phyloP scores from a whole-genome alignment of 2,113 vertebrate genomes.

The Pionites leucogaster region DNA sequence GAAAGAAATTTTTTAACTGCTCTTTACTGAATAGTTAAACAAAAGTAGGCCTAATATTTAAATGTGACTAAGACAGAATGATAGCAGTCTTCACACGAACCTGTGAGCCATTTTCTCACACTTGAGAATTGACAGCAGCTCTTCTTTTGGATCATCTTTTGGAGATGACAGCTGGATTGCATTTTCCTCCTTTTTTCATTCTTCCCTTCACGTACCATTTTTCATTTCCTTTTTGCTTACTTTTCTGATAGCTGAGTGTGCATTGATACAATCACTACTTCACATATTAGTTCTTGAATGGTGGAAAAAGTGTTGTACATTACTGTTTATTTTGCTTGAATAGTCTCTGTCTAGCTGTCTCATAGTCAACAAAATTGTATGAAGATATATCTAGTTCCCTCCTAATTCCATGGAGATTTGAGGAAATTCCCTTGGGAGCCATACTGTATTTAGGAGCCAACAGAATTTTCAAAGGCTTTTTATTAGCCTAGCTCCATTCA shows the following conservation, averaged over 20 bases:
- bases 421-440: neutral
- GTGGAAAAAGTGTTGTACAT: neutral
- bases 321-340: neutral
- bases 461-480: neutral
- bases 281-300: neutral
- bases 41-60: constrained; percentile 30
- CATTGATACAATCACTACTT: neutral
- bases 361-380: neutral
- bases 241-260: neutral
- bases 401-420: neutral
- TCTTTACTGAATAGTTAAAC: constrained; percentile 34
- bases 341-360: neutral
- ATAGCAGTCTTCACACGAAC: neutral
- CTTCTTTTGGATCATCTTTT: neutral
- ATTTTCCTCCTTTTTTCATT: neutral
- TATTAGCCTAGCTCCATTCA: neutral
- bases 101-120: neutral
- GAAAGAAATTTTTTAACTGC: neutral
- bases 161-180: neutral
- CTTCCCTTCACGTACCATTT: neutral
- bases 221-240: constrained; percentile 8
- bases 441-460: neutral
- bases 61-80: neutral
- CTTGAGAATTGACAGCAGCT: neutral
- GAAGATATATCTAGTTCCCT: neutral